These are phyloP conservation scores for Cheirogaleus major DNA, from an alignment of 2,797 vertebrate species.

Conservation along the genomic window DNA sequence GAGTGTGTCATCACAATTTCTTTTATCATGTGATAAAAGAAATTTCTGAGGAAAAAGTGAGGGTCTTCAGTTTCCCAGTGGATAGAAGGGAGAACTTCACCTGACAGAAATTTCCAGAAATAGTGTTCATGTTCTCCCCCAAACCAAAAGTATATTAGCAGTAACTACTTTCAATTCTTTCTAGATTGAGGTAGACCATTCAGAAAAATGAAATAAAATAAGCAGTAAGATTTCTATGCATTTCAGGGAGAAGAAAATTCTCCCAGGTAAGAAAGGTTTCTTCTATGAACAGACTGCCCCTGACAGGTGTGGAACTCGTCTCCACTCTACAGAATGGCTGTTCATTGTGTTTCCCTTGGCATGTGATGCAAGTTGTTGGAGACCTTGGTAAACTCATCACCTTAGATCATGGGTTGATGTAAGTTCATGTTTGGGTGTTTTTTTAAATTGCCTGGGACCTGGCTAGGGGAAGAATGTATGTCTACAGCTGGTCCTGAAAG, in stretches of 20 bases:
- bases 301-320: background rate
- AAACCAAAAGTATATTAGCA: background rate
- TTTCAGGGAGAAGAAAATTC: background rate
- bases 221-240: background rate
- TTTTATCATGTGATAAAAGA: background rate
- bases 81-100: background rate
- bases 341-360: constrained; percentile 47
- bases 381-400: constrained; percentile 55
- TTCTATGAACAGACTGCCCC: background rate
- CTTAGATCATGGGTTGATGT: constrained; percentile 66
- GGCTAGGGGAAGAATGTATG: constrained; percentile 36
- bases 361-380: background rate
- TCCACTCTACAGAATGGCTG: background rate
- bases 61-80: background rate
- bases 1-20: background rate
- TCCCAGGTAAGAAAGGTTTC: background rate
- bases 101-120: background rate
- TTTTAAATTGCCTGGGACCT: constrained; percentile 25
- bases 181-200: background rate
- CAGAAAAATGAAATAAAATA: background rate
- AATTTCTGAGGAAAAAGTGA: constrained; percentile 22
- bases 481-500: background rate
- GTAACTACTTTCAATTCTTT: background rate
- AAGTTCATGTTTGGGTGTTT: constrained; percentile 61
- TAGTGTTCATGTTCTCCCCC: background rate